A percentile compares a stretch with the other conserved stretches of the same genome.
Evolutionary conservation across 1,140 invertebrate genomes (phyloP).

Genomic region (Ganaspis sp.): DNA sequence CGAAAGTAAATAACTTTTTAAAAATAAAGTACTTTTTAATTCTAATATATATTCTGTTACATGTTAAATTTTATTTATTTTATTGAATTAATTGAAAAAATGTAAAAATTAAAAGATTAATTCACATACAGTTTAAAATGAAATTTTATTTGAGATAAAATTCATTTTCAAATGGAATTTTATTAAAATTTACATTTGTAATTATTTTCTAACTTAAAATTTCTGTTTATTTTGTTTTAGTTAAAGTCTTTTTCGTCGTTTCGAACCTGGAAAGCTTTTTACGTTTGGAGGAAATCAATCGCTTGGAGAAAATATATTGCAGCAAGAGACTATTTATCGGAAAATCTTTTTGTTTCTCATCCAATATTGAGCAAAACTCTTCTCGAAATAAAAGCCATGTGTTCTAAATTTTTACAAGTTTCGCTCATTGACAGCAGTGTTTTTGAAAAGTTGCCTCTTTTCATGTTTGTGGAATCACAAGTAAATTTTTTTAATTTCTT

Average conservation of each 20-base stretch:
- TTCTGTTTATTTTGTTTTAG: constrained; percentile 66
- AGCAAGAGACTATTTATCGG: constrained; percentile 78
- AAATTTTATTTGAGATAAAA: too few species aligned
- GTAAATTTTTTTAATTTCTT: constrained; percentile 61
- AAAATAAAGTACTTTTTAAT: constrained; percentile 5
- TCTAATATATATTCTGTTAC: too few species aligned
- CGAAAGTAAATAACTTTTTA: constrained; percentile 73
- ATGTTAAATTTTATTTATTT: too few species aligned
- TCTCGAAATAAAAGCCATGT: constrained; percentile 83
- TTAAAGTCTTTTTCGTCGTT: constrained; percentile 85
- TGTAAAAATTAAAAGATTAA: too few species aligned
- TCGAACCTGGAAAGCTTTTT: constrained; percentile 89
- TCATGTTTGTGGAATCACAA: constrained; percentile 82
- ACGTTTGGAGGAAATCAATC: constrained; percentile 87
- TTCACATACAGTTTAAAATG: too few species aligned
- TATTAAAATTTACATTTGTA: too few species aligned
- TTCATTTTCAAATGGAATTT: too few species aligned
- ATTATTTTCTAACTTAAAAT: too few species aligned
- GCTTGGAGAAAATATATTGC: constrained; percentile 81
- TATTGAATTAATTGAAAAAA: too few species aligned
- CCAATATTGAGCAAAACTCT: constrained; percentile 83
- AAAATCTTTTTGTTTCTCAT: constrained; percentile 85
- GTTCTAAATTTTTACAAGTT: constrained; percentile 80
- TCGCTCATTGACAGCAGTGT: constrained; percentile 78
- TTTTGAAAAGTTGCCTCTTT: constrained; percentile 79